Evolutionary conservation across 2,797 vertebrate genomes (phyloP).

Genomic region (Amblyraja radiata): DNA sequence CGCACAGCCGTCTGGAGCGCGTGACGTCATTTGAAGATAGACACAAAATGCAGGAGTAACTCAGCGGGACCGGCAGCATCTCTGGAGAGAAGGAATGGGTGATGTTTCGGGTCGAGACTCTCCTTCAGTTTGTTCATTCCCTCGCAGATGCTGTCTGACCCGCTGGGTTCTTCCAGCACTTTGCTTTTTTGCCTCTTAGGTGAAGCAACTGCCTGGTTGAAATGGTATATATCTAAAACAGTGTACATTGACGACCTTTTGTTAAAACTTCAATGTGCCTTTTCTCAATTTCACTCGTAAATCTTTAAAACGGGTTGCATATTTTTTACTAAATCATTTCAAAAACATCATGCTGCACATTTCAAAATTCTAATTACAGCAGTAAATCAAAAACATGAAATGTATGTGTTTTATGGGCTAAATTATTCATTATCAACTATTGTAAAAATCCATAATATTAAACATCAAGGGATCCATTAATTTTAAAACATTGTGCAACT

Average conservation of each 20-base stretch:
- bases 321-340: background rate
- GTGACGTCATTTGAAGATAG: too few species aligned
- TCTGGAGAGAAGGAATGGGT: too few species aligned
- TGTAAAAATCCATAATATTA: background rate
- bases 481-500: background rate
- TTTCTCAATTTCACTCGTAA: background rate
- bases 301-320: background rate
- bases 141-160: too few species aligned
- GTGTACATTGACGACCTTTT: background rate
- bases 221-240: too few species aligned
- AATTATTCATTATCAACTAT: conserved; percentile 27
- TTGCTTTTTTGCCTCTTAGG: too few species aligned
- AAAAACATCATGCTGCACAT: background rate
- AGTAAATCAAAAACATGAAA: background rate
- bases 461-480: background rate
- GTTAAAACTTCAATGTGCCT: background rate
- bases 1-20: too few species aligned
- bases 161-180: too few species aligned
- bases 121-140: too few species aligned
- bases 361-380: background rate
- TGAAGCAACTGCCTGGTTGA: too few species aligned
- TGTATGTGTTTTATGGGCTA: background rate
- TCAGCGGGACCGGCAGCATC: too few species aligned
- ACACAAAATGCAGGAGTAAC: too few species aligned
- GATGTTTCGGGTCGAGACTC: too few species aligned